Evolutionary conservation across 2,113 vertebrate species (phyloP).

Genomic region (Calonectris borealis): DNA sequence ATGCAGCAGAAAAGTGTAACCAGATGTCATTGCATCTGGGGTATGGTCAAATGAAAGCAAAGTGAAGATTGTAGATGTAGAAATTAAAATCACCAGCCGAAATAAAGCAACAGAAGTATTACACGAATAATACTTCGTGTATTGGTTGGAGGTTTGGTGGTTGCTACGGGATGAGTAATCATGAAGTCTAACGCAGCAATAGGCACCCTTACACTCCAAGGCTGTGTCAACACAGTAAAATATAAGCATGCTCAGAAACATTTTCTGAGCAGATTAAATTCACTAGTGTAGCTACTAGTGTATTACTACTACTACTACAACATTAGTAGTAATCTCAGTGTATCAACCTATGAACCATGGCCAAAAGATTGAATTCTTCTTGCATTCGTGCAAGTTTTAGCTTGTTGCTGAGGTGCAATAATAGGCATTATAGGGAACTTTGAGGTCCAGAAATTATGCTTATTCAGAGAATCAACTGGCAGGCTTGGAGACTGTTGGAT

Average conservation of each 20-base stretch:
- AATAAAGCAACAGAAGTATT: not conserved
- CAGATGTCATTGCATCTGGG: not conserved
- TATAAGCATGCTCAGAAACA: not conserved
- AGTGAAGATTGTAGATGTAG: not conserved
- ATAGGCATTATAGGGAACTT: not conserved
- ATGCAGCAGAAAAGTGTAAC: not conserved
- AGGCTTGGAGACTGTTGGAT: not conserved
- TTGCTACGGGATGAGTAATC: not conserved
- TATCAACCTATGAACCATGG: not conserved
- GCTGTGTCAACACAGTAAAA: not conserved
- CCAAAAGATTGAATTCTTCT: not conserved
- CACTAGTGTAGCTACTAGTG: not conserved
- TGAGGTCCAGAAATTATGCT: not conserved
- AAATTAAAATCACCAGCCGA: not conserved
- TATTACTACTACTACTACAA: too few species aligned
- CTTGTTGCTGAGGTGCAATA: not conserved
- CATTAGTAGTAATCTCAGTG: not conserved
- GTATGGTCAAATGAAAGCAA: not conserved
- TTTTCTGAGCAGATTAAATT: not conserved
- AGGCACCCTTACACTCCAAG: not conserved
- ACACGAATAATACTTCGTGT: not conserved
- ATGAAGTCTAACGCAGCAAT: not conserved
- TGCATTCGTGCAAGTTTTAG: not conserved
- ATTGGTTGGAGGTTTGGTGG: not conserved
- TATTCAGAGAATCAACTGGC: not conserved